phyloP scores from a whole-genome alignment of 2,113 vertebrate species.

The Arenaria interpres region DNA sequence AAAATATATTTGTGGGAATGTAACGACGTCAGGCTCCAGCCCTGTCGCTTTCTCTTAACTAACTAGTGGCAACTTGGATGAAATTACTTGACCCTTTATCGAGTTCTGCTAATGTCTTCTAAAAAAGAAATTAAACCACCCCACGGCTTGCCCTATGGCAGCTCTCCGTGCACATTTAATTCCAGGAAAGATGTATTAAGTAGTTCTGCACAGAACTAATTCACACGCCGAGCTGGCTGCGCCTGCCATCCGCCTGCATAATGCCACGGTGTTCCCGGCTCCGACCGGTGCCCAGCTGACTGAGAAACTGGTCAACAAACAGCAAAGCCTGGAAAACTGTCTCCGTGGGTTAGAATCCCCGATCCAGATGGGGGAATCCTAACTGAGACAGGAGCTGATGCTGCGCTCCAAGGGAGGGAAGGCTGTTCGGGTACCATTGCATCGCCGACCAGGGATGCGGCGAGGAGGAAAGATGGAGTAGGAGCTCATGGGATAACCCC shows the following conservation, averaged over 20 bases:
- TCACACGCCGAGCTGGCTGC: conserved; percentile 65
- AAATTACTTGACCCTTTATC: conserved; percentile 91
- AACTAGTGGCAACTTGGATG: conserved; percentile 86
- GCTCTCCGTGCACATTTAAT: conserved; percentile 82
- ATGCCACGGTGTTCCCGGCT: conserved; percentile 4
- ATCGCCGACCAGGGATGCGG: accelerated
- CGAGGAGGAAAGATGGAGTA: background rate
- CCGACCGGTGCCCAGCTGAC: background rate
- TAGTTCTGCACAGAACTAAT: conserved; percentile 80
- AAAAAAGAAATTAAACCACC: conserved; percentile 87
- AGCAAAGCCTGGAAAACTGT: background rate
- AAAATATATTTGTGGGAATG: conserved; percentile 68
- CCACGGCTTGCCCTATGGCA: conserved; percentile 77
- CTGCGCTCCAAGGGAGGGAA: accelerated
- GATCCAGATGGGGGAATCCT: accelerated
- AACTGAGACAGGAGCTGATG: accelerated
- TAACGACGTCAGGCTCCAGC: conserved; percentile 68
- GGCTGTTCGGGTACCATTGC: background rate
- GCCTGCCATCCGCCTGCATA: conserved; percentile 66
- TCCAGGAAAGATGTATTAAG: conserved; percentile 86
- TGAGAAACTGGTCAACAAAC: background rate
- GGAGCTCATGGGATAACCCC: background rate
- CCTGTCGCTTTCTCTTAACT: conserved; percentile 82
- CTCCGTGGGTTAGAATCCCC: background rate
- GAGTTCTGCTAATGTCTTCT: conserved; percentile 88